Evolutionary conservation across 2,113 vertebrate species (phyloP).

Genomic region (Amia ocellicauda): DNA sequence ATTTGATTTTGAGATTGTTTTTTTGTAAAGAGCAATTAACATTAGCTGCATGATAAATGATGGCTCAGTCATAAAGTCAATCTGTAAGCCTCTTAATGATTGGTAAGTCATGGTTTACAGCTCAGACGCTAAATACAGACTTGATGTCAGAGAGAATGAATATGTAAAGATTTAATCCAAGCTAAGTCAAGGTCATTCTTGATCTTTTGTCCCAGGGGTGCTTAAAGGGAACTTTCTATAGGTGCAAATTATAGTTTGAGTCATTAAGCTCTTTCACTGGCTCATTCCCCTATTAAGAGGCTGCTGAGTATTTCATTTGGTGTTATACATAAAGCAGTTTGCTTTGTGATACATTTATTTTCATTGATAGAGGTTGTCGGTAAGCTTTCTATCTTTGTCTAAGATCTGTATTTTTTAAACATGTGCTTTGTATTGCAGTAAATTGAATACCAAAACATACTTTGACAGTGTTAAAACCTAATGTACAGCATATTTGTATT

Average conservation of each 20-base stretch:
- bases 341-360: no score
- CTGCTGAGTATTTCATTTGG: background rate
- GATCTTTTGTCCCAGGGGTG: slow-evolving; percentile 41
- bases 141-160: slow-evolving; percentile 35
- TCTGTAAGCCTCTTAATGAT: slow-evolving; percentile 59
- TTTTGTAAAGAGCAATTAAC: slow-evolving; percentile 36
- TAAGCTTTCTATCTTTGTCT: no score
- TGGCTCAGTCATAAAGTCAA: slow-evolving; percentile 34
- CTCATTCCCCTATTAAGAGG: background rate
- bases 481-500: no score
- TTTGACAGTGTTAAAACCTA: no score
- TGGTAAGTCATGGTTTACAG: slow-evolving; percentile 59
- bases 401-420: no score
- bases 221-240: slow-evolving; percentile 46
- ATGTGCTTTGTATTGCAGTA: no score
- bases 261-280: background rate
- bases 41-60: slow-evolving; percentile 42
- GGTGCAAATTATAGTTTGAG: slow-evolving; percentile 36
- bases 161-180: slow-evolving; percentile 53
- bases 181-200: slow-evolving; percentile 53
- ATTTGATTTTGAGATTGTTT: no score
- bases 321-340: background rate
- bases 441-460: no score
- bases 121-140: background rate
- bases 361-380: no score